Evolutionary conservation across 2,113 vertebrate species (phyloP).

Genomic region (Callipepla squamata): DNA sequence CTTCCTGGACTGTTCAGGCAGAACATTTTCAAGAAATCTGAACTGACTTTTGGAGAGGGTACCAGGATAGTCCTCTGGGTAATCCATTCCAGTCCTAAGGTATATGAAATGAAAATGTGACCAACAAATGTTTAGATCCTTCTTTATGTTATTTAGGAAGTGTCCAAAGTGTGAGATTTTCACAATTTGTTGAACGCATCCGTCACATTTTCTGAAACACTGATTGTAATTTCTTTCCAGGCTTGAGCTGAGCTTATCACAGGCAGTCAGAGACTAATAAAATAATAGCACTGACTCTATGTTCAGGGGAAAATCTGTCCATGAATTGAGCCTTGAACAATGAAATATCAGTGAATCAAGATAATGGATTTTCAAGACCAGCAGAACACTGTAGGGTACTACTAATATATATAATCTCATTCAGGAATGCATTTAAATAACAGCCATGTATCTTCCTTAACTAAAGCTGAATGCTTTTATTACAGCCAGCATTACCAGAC

Average conservation of each 20-base stretch:
- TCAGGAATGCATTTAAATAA: neutral
- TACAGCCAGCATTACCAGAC: neutral
- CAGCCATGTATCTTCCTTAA: neutral
- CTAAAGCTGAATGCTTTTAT: neutral
- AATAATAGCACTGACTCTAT: neutral
- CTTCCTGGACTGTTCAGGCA: neutral
- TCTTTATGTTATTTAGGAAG: neutral
- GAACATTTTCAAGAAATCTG: neutral
- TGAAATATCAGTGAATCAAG: neutral
- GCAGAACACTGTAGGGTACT: neutral
- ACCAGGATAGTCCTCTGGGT: neutral
- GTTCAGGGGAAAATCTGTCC: neutral
- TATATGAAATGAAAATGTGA: neutral
- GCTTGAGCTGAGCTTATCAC: neutral
- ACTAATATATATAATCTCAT: neutral
- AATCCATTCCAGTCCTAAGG: neutral
- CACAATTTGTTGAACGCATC: neutral
- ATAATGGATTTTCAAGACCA: neutral
- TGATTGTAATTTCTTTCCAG: neutral
- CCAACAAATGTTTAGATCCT: neutral
- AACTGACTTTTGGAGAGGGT: neutral
- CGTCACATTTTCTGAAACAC: neutral
- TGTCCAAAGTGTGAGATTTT: neutral
- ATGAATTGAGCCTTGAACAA: neutral
- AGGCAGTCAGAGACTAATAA: neutral